Evolutionary conservation across 2,113 vertebrate species (phyloP), one percentile per base, ranked within the genome.

Genomic region (Catagonus wagneri): DNA sequence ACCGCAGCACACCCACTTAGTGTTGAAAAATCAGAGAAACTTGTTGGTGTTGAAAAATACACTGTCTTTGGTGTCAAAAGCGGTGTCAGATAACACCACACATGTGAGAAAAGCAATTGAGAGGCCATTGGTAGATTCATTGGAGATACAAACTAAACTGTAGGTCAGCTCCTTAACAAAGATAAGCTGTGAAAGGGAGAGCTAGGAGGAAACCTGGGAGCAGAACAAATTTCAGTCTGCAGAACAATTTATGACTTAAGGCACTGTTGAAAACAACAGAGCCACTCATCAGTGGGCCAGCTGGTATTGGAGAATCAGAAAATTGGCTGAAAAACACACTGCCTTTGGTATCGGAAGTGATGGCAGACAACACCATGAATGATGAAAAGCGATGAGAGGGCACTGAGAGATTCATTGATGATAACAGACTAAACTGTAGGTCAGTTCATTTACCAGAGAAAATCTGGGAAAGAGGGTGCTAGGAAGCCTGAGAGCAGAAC

Each of bases 331-430:
- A 83, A 88, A 94, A 50, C 39, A 94, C 15, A 13, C 81, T 25
- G 56, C 17, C 29, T 80, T 27, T 80, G 72, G 25, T 71, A 63
- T 93, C 50, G 93, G 25, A 93, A 83, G 34, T 88, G 60, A 54
- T 74, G 19, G n/a, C 71, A 44, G 36, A 60, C 78, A 91, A 90
- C 25, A 78, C 15, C 27, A 50, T 25, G 44, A 52, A 56, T 17
- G 27, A 29, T 89, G 58, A 32, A 92, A 91, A 63, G 36, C 65
- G 89, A 88, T 83, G 29, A 66, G 74, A 94, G 44, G 74, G 83
- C 32, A 58, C 1, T 27, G 20, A n/a, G 63, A 75, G 60, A 83
- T 87, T 80, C 72, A 69, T 0, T 69, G 22, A 65, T 63, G 29
- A 69, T 58, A 61, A 61, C 2, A 81, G 34, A 81, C 84, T 94